Conservation (phyloP, 1,140 invertebrate species). For the Anoplophora glabripennis region DNA sequence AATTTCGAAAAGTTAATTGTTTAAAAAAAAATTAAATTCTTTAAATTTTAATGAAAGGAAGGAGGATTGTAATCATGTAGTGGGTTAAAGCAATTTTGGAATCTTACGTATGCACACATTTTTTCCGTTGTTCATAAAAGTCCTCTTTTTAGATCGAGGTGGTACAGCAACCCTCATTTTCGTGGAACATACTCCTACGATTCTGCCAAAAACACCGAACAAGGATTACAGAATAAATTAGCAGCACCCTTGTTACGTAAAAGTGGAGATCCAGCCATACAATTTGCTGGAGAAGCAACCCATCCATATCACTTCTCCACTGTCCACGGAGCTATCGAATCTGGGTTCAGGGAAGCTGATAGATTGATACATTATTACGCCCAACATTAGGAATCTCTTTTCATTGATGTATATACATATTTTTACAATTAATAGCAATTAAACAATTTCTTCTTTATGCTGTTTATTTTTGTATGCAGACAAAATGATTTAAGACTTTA, state of each 20-base stretch:
- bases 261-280: slow-evolving; percentile 42
- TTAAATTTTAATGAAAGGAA: slow-evolving; percentile 24
- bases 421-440: no score
- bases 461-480: no score
- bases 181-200: slow-evolving; percentile 52
- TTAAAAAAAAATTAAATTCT: no score
- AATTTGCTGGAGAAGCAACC: slow-evolving; percentile 73
- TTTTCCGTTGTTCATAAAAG: no score
- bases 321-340: slow-evolving; percentile 78
- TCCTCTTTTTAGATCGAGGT: slow-evolving; percentile 46
- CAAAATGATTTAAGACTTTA: no score
- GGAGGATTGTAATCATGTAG: slow-evolving; percentile 49
- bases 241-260: slow-evolving; percentile 18
- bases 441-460: no score
- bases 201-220: slow-evolving; percentile 31
- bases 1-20: no score
- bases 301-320: slow-evolving; percentile 67
- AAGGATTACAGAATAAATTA: slow-evolving; percentile 43
- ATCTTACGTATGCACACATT: no score
- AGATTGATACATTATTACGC: slow-evolving; percentile 44
- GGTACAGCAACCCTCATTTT: slow-evolving; percentile 50
- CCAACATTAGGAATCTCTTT: background rate
- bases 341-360: slow-evolving; percentile 75
- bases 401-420: no score
- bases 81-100: no score